phyloP scores from a whole-genome alignment of 37 sponge, comb jelly and placozoan genomes.

The Oscarella lobularis region DNA sequence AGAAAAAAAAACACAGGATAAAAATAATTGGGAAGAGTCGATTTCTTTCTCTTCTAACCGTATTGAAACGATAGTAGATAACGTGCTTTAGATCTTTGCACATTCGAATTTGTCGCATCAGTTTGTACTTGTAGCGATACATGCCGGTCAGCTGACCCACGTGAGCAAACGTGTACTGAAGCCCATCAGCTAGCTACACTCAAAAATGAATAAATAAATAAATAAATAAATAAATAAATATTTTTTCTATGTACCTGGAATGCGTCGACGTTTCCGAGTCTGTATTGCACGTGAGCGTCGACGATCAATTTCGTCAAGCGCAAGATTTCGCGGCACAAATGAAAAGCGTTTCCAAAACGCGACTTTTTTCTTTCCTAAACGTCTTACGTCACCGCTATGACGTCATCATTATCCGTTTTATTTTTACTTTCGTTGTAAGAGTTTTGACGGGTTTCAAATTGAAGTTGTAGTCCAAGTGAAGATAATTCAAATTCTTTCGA shows the following conservation, averaged over 20 bases:
- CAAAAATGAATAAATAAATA: background rate
- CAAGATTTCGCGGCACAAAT: slow-evolving; percentile 95
- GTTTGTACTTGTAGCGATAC: slow-evolving; percentile 99
- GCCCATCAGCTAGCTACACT: slow-evolving; percentile 84
- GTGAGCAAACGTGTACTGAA: slow-evolving; percentile 97
- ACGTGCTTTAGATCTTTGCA: slow-evolving; percentile 99
- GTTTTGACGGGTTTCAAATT: slow-evolving; percentile 99
- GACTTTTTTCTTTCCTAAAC: slow-evolving; percentile 96
- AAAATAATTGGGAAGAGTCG: background rate
- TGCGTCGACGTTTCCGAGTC: slow-evolving; percentile 97
- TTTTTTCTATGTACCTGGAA: slow-evolving; percentile 39
- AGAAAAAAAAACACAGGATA: background rate
- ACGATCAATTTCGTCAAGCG: slow-evolving; percentile 96
- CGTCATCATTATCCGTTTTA: background rate
- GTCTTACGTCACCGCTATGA: background rate
- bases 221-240: background rate
- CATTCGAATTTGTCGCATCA: slow-evolving; percentile 99
- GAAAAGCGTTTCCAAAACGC: slow-evolving; percentile 98
- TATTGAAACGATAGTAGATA: slow-evolving; percentile 99
- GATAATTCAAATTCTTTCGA: slow-evolving; percentile 98
- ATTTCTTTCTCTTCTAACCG: slow-evolving; percentile 34
- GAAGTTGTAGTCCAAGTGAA: slow-evolving; percentile 99
- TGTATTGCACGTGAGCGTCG: slow-evolving; percentile 96
- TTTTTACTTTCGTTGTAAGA: slow-evolving; percentile 96
- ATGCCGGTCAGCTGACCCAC: slow-evolving; percentile 99